Evolutionary conservation across 2,797 vertebrate species (phyloP), one percentile per base, ranked within the genome.

Genomic region (Leptodactylus fallax): DNA sequence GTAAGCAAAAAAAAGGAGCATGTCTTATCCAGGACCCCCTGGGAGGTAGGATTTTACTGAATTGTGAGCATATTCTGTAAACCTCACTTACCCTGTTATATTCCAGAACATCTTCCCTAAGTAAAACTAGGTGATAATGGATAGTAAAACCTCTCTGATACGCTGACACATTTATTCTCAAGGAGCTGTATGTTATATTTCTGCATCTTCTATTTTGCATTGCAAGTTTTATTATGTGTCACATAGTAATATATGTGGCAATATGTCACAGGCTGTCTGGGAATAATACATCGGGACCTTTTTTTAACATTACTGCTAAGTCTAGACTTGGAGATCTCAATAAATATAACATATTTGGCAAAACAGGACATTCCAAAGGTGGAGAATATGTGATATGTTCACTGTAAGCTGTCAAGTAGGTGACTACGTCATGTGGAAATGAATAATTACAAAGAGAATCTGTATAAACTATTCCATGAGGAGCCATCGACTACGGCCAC

Each of bases 251-350:
- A 82, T 49, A 45, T 87, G 79, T 74, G 79, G 60, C 79, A 65
- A 83, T 77, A 49, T 65, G 58, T 77, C 60, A 77, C 23, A 61
- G 47, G 65, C 69, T 87, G 80, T 65, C 86, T 87, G 25, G 80
- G 71, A 77, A 74, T 82, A 81, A 87, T n/a, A 36, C 47, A 61
- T 63, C 74, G 67, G 77, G 36, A n/a, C 65, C 60, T 53, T 85
- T 63, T 53, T 49, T 85, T 69, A 49, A 25, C 72, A 19, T 60
- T 67, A 53, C 51, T 36, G 47, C 77, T 69, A 87, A 63, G 58
- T 87, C 72, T 87, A 67, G 55, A 72, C 86, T 76, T 23, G 13
- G 85, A 56, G 85, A 86, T 36, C 79, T 80, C 79, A 79, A 86
- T 27, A 79, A 86, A 81, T 81, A 87, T 81, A 77, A 36, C 65